Base-by-base conservation (phyloP, 2,113 vertebrate species). In the Amphiprion percula region DNA sequence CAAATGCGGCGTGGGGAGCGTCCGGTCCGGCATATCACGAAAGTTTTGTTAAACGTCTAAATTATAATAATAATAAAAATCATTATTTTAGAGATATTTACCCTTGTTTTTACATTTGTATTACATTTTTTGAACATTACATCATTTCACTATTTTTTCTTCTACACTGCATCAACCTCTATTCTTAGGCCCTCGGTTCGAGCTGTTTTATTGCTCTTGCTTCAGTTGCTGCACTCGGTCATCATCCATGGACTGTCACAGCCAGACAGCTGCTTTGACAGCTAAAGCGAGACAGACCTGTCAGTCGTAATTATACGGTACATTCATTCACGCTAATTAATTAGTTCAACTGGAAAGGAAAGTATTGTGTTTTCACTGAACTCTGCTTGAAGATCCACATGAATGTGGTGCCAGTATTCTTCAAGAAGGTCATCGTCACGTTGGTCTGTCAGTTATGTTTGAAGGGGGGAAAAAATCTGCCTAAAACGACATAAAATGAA, bases 401-500 rank as follows among this genome's bases (percentile, higher is more conserved):
- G 28, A 30, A 15, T 24, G 21, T 8, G 17, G 10, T 30, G 2
- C 50, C 30, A 10, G 60, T 24, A 5, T 56, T 58, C 26, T 39
- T 77, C 26, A 41, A 39, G 33, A 49, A 47, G 54, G 44, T 70
- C 21, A 17, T 58, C 9, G 4, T 77, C 21, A 21, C 24, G n/a
- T 10, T 30, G 67, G 0, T 28, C 53, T 70, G 28, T 83, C 69
- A 53, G 16, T 21, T 50, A 5, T 15, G 5, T 55, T 47, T 12
- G 4, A n/a, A 23, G 10, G 41, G 17, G 17, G 17, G 2, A 30
- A 41, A 14, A 33, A 41, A 44, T 62, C 10, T 17, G 46, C 21
- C 28, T 47, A 23, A 62, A 58, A 76, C 37, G 12, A 23, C 24
- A 41, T 39, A 28, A 76, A 50, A 76, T 66, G 0, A 52, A 59